Base-by-base conservation (phyloP, 1,140 invertebrate genomes). In the Sitobion miscanthi region DNA sequence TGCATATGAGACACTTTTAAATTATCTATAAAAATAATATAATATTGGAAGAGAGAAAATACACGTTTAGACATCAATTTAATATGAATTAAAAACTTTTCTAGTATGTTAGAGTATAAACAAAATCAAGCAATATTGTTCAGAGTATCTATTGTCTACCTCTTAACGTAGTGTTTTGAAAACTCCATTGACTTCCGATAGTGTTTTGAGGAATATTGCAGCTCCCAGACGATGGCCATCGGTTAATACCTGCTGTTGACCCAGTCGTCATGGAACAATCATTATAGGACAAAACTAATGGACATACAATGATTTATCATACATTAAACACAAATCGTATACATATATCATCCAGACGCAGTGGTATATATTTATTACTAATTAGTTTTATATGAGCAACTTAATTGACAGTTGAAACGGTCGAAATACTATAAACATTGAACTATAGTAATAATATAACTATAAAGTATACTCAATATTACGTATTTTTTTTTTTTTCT, bases 251-350 rank as follows among this genome's bases (percentile, higher is more conserved):
- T 8, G 82, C 49, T 47, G 91, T 85, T 23, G 90, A 38, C 11
- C 69, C 91, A 30, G 47, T 85, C 1, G 91, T 93, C 91, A 93
- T 93, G 17, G 91, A 93, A 93, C 91, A 93, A 83, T 93, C 91
- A 7, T 93, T 93, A 42, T 93, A 93, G 35, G 91, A 93, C 82
- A 93, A 38, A n/a, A 93, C 91, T 93, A 93, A 14, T 83, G 47
- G 38, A 86, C 35, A 77, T 77, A 54, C 4, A 54, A 2, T 9
- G 6, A 45, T 25, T 69, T 90, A 90, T 57, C 14, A 57, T 54
- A 1, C 3, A 54, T 54, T 69, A n/a, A 69, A n/a, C n/a, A n/a
- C 21, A 52, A 88, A 54, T 35, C 0, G 23, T n/a, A 0, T 47
- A 42, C 0, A 2, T 42, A 49, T 25, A 23, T 25, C 30, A 17